Conservation (phyloP, 2,797 vertebrate species). For the Poeciliopsis gracilis region DNA sequence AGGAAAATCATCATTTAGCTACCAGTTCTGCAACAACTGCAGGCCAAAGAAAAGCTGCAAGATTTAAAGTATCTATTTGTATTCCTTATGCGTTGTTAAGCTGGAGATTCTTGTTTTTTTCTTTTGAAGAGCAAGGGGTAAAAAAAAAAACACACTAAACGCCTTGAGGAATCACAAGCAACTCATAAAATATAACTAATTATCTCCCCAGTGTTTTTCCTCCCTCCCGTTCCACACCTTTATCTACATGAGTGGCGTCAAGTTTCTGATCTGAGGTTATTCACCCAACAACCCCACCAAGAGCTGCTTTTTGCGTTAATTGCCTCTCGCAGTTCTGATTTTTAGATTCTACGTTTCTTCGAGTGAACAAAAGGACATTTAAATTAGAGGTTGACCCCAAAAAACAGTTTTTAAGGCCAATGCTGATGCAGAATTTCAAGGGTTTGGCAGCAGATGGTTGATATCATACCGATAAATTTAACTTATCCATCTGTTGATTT, state of each 20-base stretch:
- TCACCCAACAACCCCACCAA: not conserved
- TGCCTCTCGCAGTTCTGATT: not conserved
- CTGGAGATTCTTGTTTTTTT: not conserved
- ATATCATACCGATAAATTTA: not conserved
- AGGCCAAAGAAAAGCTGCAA: not conserved
- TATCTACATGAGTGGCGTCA: not conserved
- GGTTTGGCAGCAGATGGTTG: not conserved
- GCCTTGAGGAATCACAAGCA: slow-evolving; percentile 23
- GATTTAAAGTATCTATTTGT: slow-evolving; percentile 5
- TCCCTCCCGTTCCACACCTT: slow-evolving; percentile 13
- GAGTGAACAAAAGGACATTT: not conserved
- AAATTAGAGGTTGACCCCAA: not conserved
- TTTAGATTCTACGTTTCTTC: not conserved
- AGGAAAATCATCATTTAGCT: slow-evolving; percentile 56
- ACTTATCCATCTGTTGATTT: not conserved
- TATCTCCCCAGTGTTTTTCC: slow-evolving; percentile 17
- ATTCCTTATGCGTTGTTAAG: slow-evolving; percentile 11
- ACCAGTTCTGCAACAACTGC: slow-evolving; percentile 25
- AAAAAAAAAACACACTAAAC: not conserved
- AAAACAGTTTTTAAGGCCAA: not conserved
- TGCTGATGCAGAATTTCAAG: not conserved
- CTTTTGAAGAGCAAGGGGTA: slow-evolving; percentile 7
- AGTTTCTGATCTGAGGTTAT: slow-evolving; percentile 5
- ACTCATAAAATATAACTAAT: slow-evolving; percentile 36
- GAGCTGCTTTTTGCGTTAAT: not conserved